Conservation (phyloP, 1,140 invertebrate species). For the Zeugodacus cucurbitae region DNA sequence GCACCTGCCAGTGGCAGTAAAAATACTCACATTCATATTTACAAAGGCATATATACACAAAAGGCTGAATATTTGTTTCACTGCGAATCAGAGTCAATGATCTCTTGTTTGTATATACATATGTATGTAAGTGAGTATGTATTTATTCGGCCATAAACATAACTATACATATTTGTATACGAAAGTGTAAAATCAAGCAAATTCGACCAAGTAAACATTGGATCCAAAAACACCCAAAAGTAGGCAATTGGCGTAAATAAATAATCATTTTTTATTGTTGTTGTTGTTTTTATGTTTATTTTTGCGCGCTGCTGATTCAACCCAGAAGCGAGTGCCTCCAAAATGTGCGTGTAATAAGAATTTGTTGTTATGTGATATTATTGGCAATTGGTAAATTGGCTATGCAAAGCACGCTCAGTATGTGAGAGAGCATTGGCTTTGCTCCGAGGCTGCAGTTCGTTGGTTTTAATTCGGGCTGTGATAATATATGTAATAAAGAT, state of each 20-base stretch:
- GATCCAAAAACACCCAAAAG: no score
- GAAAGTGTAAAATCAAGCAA: background rate
- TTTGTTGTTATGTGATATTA: background rate
- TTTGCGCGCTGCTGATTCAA: background rate
- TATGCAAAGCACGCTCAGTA: conserved; percentile 6
- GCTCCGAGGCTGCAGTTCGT: no score
- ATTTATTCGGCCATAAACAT: background rate
- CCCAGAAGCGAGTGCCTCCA: background rate
- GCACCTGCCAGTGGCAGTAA: background rate
- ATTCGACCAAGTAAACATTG: no score
- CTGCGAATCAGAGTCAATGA: background rate
- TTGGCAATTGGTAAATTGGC: background rate
- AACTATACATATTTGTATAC: background rate
- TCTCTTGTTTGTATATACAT: background rate
- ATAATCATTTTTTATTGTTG: background rate
- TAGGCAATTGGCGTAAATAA: background rate
- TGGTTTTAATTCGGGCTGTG: no score
- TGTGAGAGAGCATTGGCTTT: no score
- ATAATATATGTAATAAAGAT: no score
- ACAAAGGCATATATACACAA: background rate
- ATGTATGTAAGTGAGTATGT: background rate
- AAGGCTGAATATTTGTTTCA: background rate
- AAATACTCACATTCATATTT: background rate
- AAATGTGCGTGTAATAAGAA: background rate
- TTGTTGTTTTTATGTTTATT: background rate